Evolutionary conservation across 2,888 invertebrate genomes (phyloP), one percentile per base, ranked within the genome.

Genomic region (Trisateles emortualis): DNA sequence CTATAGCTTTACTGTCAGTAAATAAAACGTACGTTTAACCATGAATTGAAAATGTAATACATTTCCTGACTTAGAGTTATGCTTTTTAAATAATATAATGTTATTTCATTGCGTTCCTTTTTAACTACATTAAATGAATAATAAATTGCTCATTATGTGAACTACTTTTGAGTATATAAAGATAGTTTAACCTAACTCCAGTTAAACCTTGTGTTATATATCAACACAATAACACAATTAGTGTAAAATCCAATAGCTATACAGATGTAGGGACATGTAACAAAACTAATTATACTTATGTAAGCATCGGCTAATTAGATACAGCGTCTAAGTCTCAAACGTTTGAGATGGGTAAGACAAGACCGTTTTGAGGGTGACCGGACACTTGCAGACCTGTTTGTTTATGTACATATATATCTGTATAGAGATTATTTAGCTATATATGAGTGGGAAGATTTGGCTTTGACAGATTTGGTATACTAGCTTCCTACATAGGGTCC

Each of bases 271-370:
- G 60, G 44, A 63, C 39, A 51, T 63, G 35, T 55, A 63, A 43
- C 59, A 53, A 59, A 71, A 62, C 64, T 66, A 66, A 65, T 68
- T 66, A 68, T 60, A 65, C 57, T 63, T 65, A 66, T 72, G 68
- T 74, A 67, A 68, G 65, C 75, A 76, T 71, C 71, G 68, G 66
- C 81, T 83, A 82, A 82, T 81, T 82, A 82, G 80, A 76, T 78
- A 78, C 71, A 72, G 65, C 72, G 78, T 76, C 79, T 75, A 74
- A 75, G 77, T 74, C 78, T 81, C 79, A 71, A 63, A 52, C 66
- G 71, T 79, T 81, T 84, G 83, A 84, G 80, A 75, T 82, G 79
- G 84, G 83, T 83, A 71, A 74, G 80, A 76, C 77, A 78, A 70
- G 74, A 71, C 74, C 74, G 72, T 70, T 72, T 64, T 72, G 72